These are phyloP conservation scores for Monopis laevigella DNA, from an alignment of 2,888 invertebrate genomes.

Conservation along the genomic window DNA sequence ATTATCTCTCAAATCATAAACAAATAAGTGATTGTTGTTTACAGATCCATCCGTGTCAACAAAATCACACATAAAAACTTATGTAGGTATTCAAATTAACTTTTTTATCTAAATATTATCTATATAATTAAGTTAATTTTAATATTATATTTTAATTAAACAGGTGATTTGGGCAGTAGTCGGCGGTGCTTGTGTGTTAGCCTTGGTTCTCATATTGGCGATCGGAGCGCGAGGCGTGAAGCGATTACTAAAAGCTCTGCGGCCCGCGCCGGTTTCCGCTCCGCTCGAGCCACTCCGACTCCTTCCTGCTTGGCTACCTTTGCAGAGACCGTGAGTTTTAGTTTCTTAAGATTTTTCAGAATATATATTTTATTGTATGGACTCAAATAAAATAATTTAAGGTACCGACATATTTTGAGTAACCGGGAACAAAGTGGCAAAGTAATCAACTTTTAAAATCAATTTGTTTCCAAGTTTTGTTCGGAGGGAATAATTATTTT, in stretches of 20 bases:
- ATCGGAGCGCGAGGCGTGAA: conserved; percentile 39
- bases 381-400: too few relatives aligned
- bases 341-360: neutral
- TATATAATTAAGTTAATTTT: neutral
- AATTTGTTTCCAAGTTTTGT: too few relatives aligned
- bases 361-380: too few relatives aligned
- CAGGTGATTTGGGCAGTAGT: conserved; percentile 41
- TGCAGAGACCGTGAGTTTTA: conserved; percentile 22
- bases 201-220: conserved; percentile 31
- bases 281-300: conserved; percentile 35
- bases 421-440: too few relatives aligned
- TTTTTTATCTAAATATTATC: neutral
- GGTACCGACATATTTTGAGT: too few relatives aligned
- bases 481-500: too few relatives aligned
- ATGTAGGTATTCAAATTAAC: conserved; percentile 35
- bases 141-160: conserved; percentile 2
- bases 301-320: conserved; percentile 43
- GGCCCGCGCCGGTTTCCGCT: conserved; percentile 36
- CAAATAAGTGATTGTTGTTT: conserved; percentile 10
- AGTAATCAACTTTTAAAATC: too few relatives aligned
- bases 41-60: conserved; percentile 36
- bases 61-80: conserved; percentile 29
- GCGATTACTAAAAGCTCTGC: conserved; percentile 37
- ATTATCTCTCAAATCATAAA: neutral
- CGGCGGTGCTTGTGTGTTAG: conserved; percentile 36